These are phyloP conservation scores for Stratiolaelaps scimitus DNA, from an alignment of 1,140 invertebrate species.

Conservation along the genomic window DNA sequence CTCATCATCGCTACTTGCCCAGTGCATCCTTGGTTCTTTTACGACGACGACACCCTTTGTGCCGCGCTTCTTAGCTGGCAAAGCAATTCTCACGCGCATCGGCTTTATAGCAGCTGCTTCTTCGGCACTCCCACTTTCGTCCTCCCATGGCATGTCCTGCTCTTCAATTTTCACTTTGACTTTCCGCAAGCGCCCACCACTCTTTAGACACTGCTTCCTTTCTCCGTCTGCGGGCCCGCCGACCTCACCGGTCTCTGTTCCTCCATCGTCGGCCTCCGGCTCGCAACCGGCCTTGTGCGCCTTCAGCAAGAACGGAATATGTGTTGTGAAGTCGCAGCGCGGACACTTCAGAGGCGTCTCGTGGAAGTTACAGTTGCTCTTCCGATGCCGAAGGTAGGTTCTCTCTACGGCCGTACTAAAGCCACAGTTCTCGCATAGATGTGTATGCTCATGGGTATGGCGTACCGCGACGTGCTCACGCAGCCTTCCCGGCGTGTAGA, in stretches of 20 bases:
- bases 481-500: slow-evolving; percentile 24
- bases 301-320: slow-evolving; percentile 12
- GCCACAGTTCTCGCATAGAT: slow-evolving; percentile 23
- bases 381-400: slow-evolving; percentile 20
- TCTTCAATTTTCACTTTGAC: background rate
- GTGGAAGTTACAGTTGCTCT: slow-evolving; percentile 23
- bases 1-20: slow-evolving; percentile 16
- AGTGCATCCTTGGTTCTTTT: background rate
- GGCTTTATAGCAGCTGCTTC: background rate
- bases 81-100: background rate
- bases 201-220: background rate
- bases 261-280: background rate
- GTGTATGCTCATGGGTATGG: slow-evolving; percentile 19
- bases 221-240: too few relatives aligned
- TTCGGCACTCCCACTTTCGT: background rate
- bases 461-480: slow-evolving; percentile 17
- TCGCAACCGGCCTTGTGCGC: background rate
- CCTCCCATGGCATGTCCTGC: background rate
- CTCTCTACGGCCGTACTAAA: slow-evolving; percentile 23
- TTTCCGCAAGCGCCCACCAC: background rate
- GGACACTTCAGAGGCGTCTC: background rate
- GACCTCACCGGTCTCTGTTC: too few relatives aligned
- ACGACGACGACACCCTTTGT: background rate
- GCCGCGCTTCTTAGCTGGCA: slow-evolving; percentile 16
- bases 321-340: slow-evolving; percentile 13